A percentile compares a stretch with the other conserved stretches of the same genome.
These are phyloP conservation scores for Morpho deidamia DNA, from an alignment of 2,888 invertebrate genomes.

Conservation along the genomic window DNA sequence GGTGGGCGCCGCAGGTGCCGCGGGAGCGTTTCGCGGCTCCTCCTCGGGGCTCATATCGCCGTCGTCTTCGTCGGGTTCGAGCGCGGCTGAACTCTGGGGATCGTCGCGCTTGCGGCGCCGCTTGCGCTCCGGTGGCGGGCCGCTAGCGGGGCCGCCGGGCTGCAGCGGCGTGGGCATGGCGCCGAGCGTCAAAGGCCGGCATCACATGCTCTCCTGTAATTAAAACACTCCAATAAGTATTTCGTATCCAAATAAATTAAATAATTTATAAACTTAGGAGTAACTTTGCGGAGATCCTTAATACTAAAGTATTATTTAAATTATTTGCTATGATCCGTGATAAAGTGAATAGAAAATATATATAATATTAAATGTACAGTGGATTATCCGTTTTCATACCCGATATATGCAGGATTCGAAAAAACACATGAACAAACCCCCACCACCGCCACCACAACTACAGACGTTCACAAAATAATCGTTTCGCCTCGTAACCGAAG, in stretches of 20 bases:
- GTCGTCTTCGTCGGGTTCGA: slow-evolving; percentile 80
- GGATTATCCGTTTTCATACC: too few relatives aligned
- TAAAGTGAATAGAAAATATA: too few relatives aligned
- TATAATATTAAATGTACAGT: too few relatives aligned
- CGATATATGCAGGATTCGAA: too few relatives aligned
- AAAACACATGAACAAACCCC: too few relatives aligned
- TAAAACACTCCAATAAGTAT: slow-evolving; percentile 29
- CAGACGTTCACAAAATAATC: too few relatives aligned
- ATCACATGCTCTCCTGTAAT: slow-evolving; percentile 79
- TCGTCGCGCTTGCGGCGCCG: slow-evolving; percentile 81
- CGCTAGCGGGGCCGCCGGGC: slow-evolving; percentile 80
- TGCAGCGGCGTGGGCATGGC: slow-evolving; percentile 80
- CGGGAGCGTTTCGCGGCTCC: slow-evolving; percentile 72
- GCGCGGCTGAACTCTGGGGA: slow-evolving; percentile 77
- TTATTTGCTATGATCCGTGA: too few relatives aligned
- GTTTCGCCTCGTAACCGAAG: too few relatives aligned
- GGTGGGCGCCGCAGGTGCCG: slow-evolving; percentile 76
- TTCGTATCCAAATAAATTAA: slow-evolving; percentile 23
- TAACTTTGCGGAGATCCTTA: background rate
- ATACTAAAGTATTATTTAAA: too few relatives aligned
- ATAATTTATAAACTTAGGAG: background rate
- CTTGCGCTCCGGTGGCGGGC: slow-evolving; percentile 79
- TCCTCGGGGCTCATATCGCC: slow-evolving; percentile 83
- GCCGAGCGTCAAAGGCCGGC: slow-evolving; percentile 79
- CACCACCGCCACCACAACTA: too few relatives aligned